Conservation (phyloP, 2,888 invertebrate genomes). For the Lydus trimaculatus region DNA sequence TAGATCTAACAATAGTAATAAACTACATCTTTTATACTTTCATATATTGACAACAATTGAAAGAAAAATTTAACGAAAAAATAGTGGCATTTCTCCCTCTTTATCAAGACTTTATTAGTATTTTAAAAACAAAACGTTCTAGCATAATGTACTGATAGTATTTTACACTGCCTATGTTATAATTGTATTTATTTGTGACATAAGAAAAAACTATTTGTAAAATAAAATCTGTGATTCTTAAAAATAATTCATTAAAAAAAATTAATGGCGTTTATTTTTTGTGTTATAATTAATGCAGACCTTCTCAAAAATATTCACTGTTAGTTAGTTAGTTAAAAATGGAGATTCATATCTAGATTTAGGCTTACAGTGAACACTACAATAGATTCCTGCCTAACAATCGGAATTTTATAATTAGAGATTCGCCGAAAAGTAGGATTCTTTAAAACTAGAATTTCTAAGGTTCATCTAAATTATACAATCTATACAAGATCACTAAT, state of each 20-base stretch:
- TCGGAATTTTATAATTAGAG: no score
- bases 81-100: not conserved
- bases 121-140: constrained; percentile 18
- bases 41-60: not conserved
- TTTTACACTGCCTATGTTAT: constrained; percentile 53
- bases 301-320: no score
- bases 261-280: no score
- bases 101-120: constrained; percentile 7
- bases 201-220: constrained; percentile 54
- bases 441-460: no score
- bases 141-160: constrained; percentile 43
- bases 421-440: no score
- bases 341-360: no score
- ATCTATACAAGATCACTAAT: no score
- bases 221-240: constrained; percentile 60
- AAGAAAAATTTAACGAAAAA: not conserved
- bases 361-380: no score
- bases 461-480: no score
- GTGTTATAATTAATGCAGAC: no score
- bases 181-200: constrained; percentile 53
- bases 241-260: constrained; percentile 19
- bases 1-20: not conserved
- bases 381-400: no score
- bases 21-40: constrained; percentile 10
- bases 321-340: no score